Evolutionary conservation across 2,113 vertebrate species (phyloP).

Genomic region (Mastomys coucha): DNA sequence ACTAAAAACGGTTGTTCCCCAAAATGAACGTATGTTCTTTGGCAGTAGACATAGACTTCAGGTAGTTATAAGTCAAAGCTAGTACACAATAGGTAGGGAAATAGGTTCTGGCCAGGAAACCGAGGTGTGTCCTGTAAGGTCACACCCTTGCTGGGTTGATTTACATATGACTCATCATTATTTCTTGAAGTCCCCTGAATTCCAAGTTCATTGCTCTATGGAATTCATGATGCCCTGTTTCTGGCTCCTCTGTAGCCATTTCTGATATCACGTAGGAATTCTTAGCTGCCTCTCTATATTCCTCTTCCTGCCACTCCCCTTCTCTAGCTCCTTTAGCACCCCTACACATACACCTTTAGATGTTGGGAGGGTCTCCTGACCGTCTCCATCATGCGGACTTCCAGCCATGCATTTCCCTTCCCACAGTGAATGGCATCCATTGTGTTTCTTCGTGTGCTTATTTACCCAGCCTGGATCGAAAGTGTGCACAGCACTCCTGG

Average conservation of each 20-base stretch:
- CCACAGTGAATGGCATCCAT: neutral
- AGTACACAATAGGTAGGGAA: neutral
- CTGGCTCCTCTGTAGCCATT: neutral
- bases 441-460: neutral
- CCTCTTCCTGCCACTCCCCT: neutral
- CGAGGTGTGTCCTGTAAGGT: neutral
- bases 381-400: neutral
- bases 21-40: constrained; percentile 4
- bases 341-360: neutral
- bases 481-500: neutral
- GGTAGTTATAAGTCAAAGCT: neutral
- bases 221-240: constrained; percentile 34
- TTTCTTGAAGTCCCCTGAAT: constrained; percentile 37
- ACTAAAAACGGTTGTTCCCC: neutral
- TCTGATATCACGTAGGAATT: neutral
- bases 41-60: neutral
- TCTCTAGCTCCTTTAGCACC: neutral
- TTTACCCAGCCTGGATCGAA: neutral
- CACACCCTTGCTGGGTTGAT: constrained; percentile 20
- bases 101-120: neutral
- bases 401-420: neutral
- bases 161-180: constrained; percentile 6
- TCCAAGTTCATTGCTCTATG: neutral
- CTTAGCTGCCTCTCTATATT: constrained; percentile 2
- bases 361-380: neutral